Conservation (phyloP, 2,113 vertebrate species). For the Sciurus niger region DNA sequence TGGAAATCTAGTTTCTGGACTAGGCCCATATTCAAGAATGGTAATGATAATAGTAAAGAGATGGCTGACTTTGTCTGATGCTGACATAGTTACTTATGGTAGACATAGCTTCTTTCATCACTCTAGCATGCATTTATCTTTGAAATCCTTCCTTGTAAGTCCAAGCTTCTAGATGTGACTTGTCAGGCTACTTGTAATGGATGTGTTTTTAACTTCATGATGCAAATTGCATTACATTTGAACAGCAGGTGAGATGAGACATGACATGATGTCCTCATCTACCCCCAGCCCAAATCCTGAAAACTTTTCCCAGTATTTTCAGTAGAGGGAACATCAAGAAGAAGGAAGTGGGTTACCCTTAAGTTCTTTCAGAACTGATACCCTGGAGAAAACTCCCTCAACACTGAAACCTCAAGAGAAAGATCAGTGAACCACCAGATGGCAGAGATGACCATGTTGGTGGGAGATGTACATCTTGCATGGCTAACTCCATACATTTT, state of each 20-base stretch:
- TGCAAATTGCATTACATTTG: neutral
- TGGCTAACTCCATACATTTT: neutral
- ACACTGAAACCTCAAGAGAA: neutral
- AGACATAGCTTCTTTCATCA: neutral
- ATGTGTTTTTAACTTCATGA: neutral
- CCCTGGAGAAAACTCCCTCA: neutral
- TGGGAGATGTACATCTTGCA: neutral
- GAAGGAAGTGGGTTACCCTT: neutral
- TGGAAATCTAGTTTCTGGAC: constrained; percentile 43
- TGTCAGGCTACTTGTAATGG: neutral
- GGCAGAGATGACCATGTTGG: neutral
- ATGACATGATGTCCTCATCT: neutral
- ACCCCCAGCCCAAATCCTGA: neutral
- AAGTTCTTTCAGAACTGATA: neutral
- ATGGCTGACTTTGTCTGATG: neutral
- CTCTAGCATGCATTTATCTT: neutral
- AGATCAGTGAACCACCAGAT: neutral
- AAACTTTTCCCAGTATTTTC: neutral
- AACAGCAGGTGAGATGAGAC: neutral
- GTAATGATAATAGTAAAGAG: neutral
- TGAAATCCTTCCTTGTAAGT: constrained; percentile 3
- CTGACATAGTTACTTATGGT: neutral
- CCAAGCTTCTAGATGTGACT: neutral
- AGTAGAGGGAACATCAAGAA: neutral
- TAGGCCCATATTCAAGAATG: neutral